Percentiles rank a stretch among this genome's conserved stretches.
Evolutionary conservation across 1,140 invertebrate genomes (phyloP).

Genomic region (Planococcus citri): DNA sequence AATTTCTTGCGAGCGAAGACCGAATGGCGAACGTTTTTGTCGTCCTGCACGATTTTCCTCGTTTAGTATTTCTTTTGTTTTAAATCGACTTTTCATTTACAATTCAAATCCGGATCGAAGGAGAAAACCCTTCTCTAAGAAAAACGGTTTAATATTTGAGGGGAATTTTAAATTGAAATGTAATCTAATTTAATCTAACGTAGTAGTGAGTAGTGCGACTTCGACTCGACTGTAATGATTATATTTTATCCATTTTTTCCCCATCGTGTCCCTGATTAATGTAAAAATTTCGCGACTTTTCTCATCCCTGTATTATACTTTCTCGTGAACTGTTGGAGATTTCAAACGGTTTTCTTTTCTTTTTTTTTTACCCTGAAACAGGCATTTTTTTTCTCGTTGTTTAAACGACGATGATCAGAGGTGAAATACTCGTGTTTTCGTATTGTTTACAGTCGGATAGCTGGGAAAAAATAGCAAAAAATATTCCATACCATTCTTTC

Average conservation of each 20-base stretch:
- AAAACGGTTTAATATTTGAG: constrained; percentile 4
- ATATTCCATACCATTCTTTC: no score
- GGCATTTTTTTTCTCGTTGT: no score
- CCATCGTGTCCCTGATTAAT: background rate
- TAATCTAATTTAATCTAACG: constrained; percentile 20
- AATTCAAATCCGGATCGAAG: constrained; percentile 9
- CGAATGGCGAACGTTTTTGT: background rate
- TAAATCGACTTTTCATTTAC: constrained; percentile 17
- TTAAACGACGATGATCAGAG: no score
- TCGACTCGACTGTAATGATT: constrained; percentile 11
- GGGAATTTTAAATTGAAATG: constrained; percentile 19
- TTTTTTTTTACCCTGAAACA: no score
- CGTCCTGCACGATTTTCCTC: background rate
- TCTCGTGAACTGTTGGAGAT: no score
- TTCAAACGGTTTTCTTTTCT: no score
- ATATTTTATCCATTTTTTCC: constrained; percentile 15
- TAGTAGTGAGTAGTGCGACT: no score
- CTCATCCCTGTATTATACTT: no score
- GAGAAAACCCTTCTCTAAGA: background rate
- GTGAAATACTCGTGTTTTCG: no score
- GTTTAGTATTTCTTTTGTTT: constrained; percentile 1
- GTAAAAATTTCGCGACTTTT: background rate
- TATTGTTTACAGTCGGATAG: no score
- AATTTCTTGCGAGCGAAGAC: background rate
- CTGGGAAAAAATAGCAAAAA: no score